phyloP scores from a whole-genome alignment of 2,113 vertebrate species.

The Tichodroma muraria region DNA sequence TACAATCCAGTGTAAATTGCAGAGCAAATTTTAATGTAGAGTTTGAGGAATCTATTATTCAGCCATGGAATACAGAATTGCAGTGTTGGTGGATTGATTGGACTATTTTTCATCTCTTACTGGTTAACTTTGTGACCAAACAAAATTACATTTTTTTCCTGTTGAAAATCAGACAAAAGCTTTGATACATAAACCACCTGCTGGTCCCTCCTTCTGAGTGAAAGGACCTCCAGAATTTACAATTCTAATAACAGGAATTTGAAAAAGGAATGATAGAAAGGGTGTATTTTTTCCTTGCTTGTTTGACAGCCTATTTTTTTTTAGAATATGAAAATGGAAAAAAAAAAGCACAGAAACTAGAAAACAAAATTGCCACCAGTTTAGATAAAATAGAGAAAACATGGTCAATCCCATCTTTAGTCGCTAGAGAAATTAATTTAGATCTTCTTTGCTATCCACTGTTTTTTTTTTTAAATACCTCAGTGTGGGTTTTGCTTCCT shows the following conservation, averaged over 20 bases:
- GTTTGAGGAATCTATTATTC: neutral
- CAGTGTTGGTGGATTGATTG: neutral
- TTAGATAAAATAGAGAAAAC: neutral
- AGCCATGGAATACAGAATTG: neutral
- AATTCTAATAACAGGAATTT: slow-evolving; percentile 4
- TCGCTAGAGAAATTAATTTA: neutral
- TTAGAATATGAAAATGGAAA: neutral
- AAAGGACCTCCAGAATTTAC: neutral
- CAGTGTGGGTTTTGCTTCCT: neutral
- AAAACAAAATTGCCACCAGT: neutral
- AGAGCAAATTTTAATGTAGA: neutral
- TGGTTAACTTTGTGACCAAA: neutral
- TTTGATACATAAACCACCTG: neutral
- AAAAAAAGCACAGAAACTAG: neutral
- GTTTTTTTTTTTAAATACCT: neutral
- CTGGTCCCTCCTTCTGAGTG: neutral
- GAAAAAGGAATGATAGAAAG: neutral
- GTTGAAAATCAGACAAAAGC: neutral
- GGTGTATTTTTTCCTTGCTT: neutral
- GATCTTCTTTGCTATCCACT: neutral
- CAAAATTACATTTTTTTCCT: neutral
- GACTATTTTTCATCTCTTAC: neutral
- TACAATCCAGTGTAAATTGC: neutral
- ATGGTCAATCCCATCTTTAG: neutral
- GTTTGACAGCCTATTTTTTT: neutral